These are phyloP conservation scores for Bufo gargarizans DNA, from an alignment of 2,113 vertebrate genomes.

Conservation along the genomic window DNA sequence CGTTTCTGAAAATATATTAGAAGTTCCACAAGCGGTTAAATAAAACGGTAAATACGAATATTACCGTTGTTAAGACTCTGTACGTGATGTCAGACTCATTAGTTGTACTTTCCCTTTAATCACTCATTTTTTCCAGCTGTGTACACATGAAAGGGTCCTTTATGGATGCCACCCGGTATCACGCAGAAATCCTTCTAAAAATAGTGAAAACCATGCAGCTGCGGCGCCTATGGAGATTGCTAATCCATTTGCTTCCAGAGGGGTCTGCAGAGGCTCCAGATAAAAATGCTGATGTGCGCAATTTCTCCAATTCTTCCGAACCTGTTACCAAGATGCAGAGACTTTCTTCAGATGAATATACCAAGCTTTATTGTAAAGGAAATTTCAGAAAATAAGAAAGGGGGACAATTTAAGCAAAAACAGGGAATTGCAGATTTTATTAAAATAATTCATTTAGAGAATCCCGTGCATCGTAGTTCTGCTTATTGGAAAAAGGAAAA, in stretches of 20 bases:
- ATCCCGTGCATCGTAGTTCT: background rate
- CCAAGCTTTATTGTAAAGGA: too few species aligned
- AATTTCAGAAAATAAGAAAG: too few species aligned
- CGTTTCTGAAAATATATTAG: background rate
- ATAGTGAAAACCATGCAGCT: conserved; percentile 49
- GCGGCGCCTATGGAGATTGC: conserved; percentile 13
- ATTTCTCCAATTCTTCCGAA: background rate
- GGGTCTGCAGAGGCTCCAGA: background rate
- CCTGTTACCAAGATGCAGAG: background rate
- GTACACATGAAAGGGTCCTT: conserved; percentile 37
- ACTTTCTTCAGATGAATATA: background rate
- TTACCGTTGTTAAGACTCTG: background rate
- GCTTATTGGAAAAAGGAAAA: background rate
- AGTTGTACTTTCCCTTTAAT: conserved; percentile 43
- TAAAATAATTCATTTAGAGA: background rate
- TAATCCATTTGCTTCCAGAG: conserved; percentile 43
- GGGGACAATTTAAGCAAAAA: background rate
- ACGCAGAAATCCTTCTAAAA: conserved; percentile 48
- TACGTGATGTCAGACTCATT: conserved; percentile 26
- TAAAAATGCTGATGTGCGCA: conserved; percentile 36
- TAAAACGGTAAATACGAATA: background rate
- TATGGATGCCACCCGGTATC: conserved; percentile 51
- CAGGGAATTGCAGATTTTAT: background rate
- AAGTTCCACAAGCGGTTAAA: background rate
- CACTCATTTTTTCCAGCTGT: conserved; percentile 49